These are phyloP conservation scores for Marasmarcha lunaedactyla DNA, from an alignment of 2,888 invertebrate genomes.

Conservation along the genomic window DNA sequence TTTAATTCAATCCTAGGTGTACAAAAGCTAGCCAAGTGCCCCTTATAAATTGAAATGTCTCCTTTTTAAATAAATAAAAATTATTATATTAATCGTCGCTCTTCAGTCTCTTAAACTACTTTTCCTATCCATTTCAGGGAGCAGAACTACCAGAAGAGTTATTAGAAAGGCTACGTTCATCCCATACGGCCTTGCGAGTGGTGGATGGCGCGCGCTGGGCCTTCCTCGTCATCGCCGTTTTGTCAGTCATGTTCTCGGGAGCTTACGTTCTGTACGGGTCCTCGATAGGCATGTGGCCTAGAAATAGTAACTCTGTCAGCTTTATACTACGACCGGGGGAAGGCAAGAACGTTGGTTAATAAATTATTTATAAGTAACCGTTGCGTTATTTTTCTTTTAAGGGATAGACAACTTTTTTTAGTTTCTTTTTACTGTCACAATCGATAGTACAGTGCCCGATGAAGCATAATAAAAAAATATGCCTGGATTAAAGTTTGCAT, in stretches of 20 bases:
- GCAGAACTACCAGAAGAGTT: constrained; percentile 39
- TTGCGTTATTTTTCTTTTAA: constrained; percentile 12
- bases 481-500: too few relatives aligned
- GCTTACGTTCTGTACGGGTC: constrained; percentile 5
- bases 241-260: constrained; percentile 26
- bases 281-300: constrained; percentile 29
- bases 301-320: constrained; percentile 44
- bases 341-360: neutral
- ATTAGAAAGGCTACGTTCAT: constrained; percentile 34
- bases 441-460: too few relatives aligned
- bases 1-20: too few relatives aligned
- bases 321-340: constrained; percentile 36
- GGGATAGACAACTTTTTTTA: too few relatives aligned
- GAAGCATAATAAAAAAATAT: too few relatives aligned
- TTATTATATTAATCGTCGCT: too few relatives aligned
- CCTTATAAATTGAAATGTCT: too few relatives aligned
- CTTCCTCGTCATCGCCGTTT: constrained; percentile 19
- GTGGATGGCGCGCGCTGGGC: constrained; percentile 51
- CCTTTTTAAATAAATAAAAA: too few relatives aligned
- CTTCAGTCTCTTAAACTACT: too few relatives aligned
- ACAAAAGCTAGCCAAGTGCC: too few relatives aligned
- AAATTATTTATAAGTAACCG: constrained; percentile 14
- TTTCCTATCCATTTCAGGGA: constrained; percentile 31
- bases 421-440: too few relatives aligned
- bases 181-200: constrained; percentile 39